These are phyloP conservation scores for Adelognathus sp. DNA, from an alignment of 2,888 invertebrate genomes.

Conservation along the genomic window DNA sequence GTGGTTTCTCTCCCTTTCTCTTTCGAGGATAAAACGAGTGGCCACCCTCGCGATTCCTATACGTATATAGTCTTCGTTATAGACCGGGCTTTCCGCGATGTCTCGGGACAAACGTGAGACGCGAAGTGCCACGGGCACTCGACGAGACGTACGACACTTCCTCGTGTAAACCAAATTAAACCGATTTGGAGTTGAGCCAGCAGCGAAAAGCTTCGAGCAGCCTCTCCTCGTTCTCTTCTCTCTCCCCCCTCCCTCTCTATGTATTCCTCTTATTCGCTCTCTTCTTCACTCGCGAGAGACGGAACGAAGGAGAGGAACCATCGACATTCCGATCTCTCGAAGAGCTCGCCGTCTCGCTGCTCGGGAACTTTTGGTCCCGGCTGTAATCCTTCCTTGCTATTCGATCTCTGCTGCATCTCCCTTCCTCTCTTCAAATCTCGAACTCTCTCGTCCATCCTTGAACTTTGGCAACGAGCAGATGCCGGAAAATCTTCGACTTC, in stretches of 20 bases:
- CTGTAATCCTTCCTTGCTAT: conserved; percentile 12
- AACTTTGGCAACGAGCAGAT: neutral
- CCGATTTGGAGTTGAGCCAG: conserved; percentile 71
- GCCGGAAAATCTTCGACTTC: neutral
- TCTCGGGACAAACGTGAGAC: conserved; percentile 22
- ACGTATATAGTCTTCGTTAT: neutral
- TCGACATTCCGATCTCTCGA: conserved; percentile 46
- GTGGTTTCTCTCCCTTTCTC: neutral
- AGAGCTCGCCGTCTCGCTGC: conserved; percentile 42
- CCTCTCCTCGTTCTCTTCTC: conserved; percentile 51
- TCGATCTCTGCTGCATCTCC: neutral
- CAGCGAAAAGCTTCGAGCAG: conserved; percentile 60
- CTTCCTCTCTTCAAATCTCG: neutral
- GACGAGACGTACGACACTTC: conserved; percentile 53
- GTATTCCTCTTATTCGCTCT: conserved; percentile 64
- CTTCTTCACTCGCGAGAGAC: conserved; percentile 57
- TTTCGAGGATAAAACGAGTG: neutral
- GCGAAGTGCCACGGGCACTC: conserved; percentile 48
- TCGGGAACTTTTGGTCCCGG: neutral
- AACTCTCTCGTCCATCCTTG: neutral
- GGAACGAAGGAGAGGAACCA: conserved; percentile 28
- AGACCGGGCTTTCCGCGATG: conserved; percentile 37
- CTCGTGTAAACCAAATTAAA: conserved; percentile 73
- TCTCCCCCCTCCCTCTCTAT: conserved; percentile 50
- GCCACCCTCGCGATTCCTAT: neutral